A percentile compares a stretch with the other conserved stretches of the same genome.
Evolutionary conservation across 2,113 vertebrate species (phyloP).

Genomic region (Neogobius melanostomus): DNA sequence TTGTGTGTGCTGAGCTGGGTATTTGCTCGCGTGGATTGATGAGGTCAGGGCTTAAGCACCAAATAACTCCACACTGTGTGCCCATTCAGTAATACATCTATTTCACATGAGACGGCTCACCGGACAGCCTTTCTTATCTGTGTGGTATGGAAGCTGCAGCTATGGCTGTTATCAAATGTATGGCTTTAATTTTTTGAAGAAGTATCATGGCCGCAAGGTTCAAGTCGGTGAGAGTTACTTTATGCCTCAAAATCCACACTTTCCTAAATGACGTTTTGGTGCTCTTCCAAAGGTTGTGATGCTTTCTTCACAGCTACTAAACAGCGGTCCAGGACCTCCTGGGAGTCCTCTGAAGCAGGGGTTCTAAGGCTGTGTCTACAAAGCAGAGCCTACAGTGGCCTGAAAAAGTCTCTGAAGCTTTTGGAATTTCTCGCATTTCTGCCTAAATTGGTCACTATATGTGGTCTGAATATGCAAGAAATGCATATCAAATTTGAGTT

Average conservation of each 20-base stretch:
- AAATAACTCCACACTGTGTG: conserved; percentile 5
- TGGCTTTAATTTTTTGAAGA: background rate
- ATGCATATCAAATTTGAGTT: too few species aligned
- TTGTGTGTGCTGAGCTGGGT: conserved; percentile 8
- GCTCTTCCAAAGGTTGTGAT: conserved; percentile 11
- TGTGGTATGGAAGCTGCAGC: background rate
- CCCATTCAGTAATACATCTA: background rate
- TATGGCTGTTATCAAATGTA: background rate
- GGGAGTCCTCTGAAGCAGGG: too few species aligned
- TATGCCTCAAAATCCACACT: background rate
- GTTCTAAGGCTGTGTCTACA: too few species aligned
- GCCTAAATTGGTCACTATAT: too few species aligned
- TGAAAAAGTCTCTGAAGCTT: too few species aligned
- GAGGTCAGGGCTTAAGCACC: conserved; percentile 4
- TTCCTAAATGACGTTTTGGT: background rate
- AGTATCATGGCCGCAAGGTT: background rate
- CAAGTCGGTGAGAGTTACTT: background rate
- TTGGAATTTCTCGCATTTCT: too few species aligned
- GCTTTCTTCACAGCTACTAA: too few species aligned
- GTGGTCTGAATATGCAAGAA: too few species aligned
- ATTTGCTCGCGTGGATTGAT: conserved; percentile 3
- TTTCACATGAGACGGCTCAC: background rate
- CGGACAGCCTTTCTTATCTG: background rate
- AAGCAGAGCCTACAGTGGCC: too few species aligned
- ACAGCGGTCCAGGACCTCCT: too few species aligned